Base-by-base conservation (phyloP, 2,113 vertebrate genomes). In the Hyperopisus bebe region DNA sequence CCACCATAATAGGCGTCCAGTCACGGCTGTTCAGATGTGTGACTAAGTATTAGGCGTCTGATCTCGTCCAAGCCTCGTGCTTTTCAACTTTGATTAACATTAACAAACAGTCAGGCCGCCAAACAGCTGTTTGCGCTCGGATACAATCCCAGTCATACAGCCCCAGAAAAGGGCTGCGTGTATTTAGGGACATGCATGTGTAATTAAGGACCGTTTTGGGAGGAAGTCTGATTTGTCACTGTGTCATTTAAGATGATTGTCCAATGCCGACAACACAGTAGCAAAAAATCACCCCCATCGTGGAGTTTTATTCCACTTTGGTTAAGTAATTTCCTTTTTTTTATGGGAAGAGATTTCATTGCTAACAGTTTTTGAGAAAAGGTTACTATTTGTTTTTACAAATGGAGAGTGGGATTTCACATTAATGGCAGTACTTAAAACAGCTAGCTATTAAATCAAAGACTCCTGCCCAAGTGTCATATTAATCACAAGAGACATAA, bases 1-100 rank as follows among this genome's bases (percentile, higher is more conserved):
- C 94, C 91, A 77, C 92, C 85, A 90, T 88, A 87, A 90, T 87
- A 90, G 86, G 88, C 86, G 46, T 39, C 88, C 42, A 10, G 47
- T 21, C 86, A 89, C 70, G 24, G 88, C 88, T 42, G 77, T 39
- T 46, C 88, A 10, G n/a, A 19, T 55, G 50, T 58, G 53, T 87
- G 31, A 21, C 50, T 53, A 24, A 62, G 39, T 44, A 62, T 2
- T 21, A 5, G 10, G 10, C 9, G 31, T 53, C 50, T 11, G 5
- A 6, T 31, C 44, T 87, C 46, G 21, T 53, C 85, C n/a, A n/a
- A 24, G 24, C 39, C 39, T 84, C 1, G 42, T 24, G 44, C 42
- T 46, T 84, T 84, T 42, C 24, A 47, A 6, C 44, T 84, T 84
- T 46, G 24, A 47, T 46, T 47, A 84, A 13, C 19, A 84, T 84